Evolutionary conservation across 2,113 vertebrate species (phyloP).

Genomic region (Phalacrocorax brasilianus): DNA sequence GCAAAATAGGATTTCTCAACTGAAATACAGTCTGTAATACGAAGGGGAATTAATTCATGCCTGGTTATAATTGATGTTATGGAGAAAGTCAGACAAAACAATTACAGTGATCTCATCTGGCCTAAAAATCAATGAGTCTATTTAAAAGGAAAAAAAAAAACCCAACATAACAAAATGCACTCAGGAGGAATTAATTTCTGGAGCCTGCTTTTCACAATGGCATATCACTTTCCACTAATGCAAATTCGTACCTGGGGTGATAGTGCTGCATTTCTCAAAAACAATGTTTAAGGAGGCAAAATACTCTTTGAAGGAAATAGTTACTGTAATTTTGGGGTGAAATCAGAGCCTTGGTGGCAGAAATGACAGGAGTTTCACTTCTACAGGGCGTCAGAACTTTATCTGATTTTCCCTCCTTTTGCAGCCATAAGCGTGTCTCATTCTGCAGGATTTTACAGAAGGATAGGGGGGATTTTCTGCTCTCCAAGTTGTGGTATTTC

Average conservation of each 20-base stretch:
- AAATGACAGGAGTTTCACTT: neutral
- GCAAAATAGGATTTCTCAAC: slow-evolving; percentile 14
- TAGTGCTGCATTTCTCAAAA: neutral
- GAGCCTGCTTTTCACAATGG: neutral
- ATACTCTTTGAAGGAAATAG: neutral
- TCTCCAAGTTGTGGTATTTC: neutral
- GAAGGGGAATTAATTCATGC: neutral
- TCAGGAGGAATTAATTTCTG: slow-evolving; percentile 4
- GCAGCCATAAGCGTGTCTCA: neutral
- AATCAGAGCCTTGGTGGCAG: neutral
- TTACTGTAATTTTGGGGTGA: neutral
- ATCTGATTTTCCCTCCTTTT: neutral
- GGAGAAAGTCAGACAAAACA: slow-evolving; percentile 30
- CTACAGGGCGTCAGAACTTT: neutral
- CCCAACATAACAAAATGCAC: neutral
- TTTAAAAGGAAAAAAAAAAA: neutral
- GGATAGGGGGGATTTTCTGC: slow-evolving; percentile 8
- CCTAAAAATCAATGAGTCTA: neutral
- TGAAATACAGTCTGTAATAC: neutral
- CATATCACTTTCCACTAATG: neutral
- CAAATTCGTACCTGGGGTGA: neutral
- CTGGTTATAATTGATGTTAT: neutral
- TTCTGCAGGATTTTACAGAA: neutral
- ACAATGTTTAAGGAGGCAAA: neutral
- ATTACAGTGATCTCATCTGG: slow-evolving; percentile 26